These are phyloP conservation scores for Spodoptera litura DNA, from an alignment of 1,140 invertebrate genomes.

Conservation along the genomic window DNA sequence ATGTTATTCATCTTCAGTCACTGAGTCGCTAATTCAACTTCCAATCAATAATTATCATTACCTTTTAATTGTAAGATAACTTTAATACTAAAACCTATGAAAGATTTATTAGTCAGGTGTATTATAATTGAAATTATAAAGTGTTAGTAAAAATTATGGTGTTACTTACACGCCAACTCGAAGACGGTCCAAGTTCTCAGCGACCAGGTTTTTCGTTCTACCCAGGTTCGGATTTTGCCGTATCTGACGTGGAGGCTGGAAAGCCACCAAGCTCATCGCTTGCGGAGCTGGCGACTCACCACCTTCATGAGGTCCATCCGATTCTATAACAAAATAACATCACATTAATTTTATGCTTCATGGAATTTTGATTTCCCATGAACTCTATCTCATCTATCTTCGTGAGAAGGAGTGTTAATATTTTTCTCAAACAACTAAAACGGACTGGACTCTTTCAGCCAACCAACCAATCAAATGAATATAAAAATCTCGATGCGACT, in stretches of 20 bases:
- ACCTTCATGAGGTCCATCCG: constrained; percentile 47
- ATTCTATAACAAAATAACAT: constrained; percentile 7
- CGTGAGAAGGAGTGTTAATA: too few relatives aligned
- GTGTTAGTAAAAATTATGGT: neutral
- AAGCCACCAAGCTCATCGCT: constrained; percentile 5
- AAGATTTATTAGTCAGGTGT: neutral
- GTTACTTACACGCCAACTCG: constrained; percentile 70
- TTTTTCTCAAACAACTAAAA: too few relatives aligned
- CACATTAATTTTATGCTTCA: neutral
- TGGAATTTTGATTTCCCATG: too few relatives aligned
- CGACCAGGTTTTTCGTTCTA: constrained; percentile 65
- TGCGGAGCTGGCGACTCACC: constrained; percentile 10
- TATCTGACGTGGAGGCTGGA: constrained; percentile 61
- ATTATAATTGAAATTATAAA: neutral
- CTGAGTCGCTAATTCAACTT: too few relatives aligned
- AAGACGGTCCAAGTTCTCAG: constrained; percentile 68
- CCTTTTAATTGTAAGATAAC: neutral
- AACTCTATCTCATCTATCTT: too few relatives aligned
- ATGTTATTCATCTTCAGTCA: too few relatives aligned
- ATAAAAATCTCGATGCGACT: too few relatives aligned
- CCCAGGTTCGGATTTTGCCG: constrained; percentile 76
- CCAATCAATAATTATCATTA: too few relatives aligned
- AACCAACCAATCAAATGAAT: too few relatives aligned
- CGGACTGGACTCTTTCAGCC: too few relatives aligned
- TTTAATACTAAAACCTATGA: neutral